Percentiles rank a stretch among this genome's conserved stretches.
Conservation (phyloP, 2,113 vertebrate species). For the Crotalus horridus region DNA sequence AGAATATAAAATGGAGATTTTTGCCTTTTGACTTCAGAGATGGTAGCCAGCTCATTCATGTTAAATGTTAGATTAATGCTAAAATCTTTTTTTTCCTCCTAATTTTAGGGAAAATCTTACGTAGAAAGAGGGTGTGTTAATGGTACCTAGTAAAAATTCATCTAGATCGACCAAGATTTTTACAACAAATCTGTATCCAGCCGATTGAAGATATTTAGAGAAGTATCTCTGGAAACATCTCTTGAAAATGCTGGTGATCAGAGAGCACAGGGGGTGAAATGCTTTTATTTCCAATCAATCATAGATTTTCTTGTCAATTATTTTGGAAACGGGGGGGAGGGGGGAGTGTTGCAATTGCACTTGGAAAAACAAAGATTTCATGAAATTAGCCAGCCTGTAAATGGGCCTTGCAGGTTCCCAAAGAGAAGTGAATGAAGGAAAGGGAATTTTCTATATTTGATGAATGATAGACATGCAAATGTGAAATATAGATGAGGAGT, state of each 20-base stretch:
- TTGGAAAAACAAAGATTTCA: background rate
- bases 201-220: conserved; percentile 2
- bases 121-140: background rate
- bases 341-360: background rate
- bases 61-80: background rate
- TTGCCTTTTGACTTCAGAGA: background rate
- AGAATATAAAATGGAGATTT: background rate
- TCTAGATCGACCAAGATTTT: background rate
- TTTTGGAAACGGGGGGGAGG: background rate
- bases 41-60: background rate
- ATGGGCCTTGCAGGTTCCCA: background rate
- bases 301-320: background rate
- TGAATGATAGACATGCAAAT: background rate
- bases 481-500: background rate
- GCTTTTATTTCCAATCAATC: conserved; percentile 12
- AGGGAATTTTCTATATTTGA: background rate
- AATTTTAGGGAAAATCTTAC: background rate
- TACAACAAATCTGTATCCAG: background rate
- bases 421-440: background rate
- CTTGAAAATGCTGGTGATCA: conserved; percentile 12
- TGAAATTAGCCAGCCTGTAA: background rate
- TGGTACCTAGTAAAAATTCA: background rate
- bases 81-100: background rate
- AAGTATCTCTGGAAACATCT: background rate
- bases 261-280: background rate